phyloP scores from a whole-genome alignment of 2,888 invertebrate genomes.

The Brachycybe producta region DNA sequence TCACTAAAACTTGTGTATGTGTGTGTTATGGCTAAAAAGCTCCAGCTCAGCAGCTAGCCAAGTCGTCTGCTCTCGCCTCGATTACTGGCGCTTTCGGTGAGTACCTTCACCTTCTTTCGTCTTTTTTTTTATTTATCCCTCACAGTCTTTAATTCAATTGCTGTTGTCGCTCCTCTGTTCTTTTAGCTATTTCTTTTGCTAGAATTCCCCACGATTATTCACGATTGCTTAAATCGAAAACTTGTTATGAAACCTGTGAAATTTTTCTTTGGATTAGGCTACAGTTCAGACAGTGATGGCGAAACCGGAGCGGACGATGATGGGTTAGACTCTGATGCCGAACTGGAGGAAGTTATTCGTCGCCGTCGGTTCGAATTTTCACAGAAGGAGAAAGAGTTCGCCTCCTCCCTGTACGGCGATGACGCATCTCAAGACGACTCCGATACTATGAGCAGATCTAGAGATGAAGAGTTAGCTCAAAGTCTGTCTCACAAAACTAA shows the following conservation, averaged over 20 bases:
- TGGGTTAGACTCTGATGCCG: slow-evolving; percentile 47
- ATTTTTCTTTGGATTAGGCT: no score
- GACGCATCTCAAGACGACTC: no score
- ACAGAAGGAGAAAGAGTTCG: slow-evolving; percentile 23
- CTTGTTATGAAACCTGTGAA: slow-evolving; percentile 54
- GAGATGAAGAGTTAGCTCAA: no score
- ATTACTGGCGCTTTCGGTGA: slow-evolving; percentile 83
- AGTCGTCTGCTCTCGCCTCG: slow-evolving; percentile 78
- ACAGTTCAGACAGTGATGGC: slow-evolving; percentile 32
- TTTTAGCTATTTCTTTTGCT: no score
- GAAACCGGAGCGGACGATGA: slow-evolving; percentile 29
- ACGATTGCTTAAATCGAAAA: not conserved
- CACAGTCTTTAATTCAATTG: no score
- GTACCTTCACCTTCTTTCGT: slow-evolving; percentile 36
- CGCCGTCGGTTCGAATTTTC: slow-evolving; percentile 22
- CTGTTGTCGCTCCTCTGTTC: not conserved
- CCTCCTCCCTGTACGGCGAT: slow-evolving; percentile 19
- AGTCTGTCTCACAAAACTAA: no score
- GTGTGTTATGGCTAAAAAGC: slow-evolving; percentile 42
- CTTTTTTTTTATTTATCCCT: not conserved
- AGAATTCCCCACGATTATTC: not conserved
- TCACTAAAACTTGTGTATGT: slow-evolving; percentile 26
- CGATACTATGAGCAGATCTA: no score
- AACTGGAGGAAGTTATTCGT: slow-evolving; percentile 44
- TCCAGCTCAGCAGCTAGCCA: slow-evolving; percentile 53